Conservation (phyloP, 2,113 vertebrate species). For the Campylomormyrus numenius region DNA sequence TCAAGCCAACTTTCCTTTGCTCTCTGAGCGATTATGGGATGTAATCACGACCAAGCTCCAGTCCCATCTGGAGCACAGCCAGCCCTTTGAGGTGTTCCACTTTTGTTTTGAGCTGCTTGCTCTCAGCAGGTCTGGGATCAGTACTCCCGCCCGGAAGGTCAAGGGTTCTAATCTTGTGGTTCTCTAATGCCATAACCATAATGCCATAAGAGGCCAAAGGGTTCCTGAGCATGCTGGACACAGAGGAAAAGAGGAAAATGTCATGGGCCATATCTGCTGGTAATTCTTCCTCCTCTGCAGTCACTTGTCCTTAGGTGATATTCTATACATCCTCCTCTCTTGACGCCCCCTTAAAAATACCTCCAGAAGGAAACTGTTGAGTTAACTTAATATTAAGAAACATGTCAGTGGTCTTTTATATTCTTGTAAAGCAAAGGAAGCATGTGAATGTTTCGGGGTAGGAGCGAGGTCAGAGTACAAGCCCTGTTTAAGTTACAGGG, state of each 20-base stretch:
- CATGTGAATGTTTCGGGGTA: neutral
- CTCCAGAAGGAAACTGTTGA: neutral
- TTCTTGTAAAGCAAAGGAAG: neutral
- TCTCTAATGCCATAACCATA: neutral
- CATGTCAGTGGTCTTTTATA: neutral
- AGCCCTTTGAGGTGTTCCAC: neutral
- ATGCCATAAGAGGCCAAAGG: neutral
- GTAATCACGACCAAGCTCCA: neutral
- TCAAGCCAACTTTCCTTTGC: neutral
- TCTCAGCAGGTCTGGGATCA: neutral
- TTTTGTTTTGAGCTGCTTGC: neutral
- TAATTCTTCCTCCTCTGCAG: neutral
- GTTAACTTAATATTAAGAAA: neutral
- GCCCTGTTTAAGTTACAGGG: neutral
- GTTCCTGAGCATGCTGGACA: neutral
- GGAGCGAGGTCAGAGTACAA: neutral
- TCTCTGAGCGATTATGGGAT: neutral
- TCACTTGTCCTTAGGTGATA: neutral
- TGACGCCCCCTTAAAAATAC: neutral
- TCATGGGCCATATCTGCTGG: neutral
- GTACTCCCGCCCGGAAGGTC: neutral
- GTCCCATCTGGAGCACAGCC: neutral
- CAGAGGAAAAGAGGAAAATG: neutral
- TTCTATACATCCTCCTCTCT: neutral
- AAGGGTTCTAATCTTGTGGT: neutral